These are phyloP conservation scores for Autographa pulchrina DNA, from an alignment of 2,888 invertebrate species.

Conservation along the genomic window DNA sequence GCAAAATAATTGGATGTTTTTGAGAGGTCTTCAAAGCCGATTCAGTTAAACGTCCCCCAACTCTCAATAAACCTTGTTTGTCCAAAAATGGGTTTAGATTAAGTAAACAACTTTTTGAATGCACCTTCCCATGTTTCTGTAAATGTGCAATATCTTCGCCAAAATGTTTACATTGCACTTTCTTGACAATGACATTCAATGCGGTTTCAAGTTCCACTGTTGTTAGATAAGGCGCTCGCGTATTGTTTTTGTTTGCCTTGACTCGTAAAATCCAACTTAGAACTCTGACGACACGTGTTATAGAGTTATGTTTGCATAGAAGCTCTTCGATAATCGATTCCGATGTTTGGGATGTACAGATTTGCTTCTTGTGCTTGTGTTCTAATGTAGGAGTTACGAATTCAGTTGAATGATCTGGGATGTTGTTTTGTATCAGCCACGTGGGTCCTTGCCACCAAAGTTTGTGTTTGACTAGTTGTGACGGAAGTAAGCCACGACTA, in stretches of 20 bases:
- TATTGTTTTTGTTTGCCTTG: background rate
- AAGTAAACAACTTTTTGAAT: background rate
- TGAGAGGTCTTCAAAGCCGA: background rate
- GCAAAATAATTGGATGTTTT: background rate
- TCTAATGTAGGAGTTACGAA: constrained; percentile 2
- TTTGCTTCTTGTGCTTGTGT: background rate
- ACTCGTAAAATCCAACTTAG: constrained; percentile 12
- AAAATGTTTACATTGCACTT: too few relatives aligned
- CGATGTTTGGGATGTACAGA: too few relatives aligned
- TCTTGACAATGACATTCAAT: background rate
- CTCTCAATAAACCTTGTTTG: background rate
- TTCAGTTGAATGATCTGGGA: too few relatives aligned
- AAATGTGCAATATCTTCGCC: too few relatives aligned
- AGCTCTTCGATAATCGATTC: too few relatives aligned
- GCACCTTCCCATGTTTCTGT: too few relatives aligned
- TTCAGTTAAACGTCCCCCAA: background rate
- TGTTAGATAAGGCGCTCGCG: constrained; percentile 10
- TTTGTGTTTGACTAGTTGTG: too few relatives aligned
- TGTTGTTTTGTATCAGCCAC: too few relatives aligned
- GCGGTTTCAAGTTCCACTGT: constrained; percentile 3
- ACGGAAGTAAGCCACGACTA: too few relatives aligned
- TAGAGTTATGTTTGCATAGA: too few relatives aligned
- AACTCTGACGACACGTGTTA: constrained; percentile 5
- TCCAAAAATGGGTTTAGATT: constrained; percentile 6
- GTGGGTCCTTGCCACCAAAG: too few relatives aligned